Conservation (phyloP, 2,888 invertebrate species). For the Caenorhabditis wallacei region DNA sequence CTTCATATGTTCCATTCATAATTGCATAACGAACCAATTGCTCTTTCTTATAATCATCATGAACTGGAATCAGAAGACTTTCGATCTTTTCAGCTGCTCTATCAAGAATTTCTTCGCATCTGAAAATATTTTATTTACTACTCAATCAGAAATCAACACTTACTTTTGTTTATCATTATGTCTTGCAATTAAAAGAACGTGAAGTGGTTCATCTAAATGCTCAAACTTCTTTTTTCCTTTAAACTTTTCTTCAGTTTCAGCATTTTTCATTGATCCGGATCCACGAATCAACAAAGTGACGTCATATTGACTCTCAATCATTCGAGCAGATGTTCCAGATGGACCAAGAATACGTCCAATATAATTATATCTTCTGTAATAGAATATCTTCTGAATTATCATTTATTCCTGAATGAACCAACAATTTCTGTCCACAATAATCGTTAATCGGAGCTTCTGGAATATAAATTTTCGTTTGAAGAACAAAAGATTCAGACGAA, state of each 20-base stretch:
- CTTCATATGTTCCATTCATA: conserved; percentile 92
- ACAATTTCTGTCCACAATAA: conserved; percentile 45
- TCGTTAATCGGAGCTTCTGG: conserved; percentile 65
- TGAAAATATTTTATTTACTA: conserved; percentile 18
- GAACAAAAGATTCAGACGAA: neutral
- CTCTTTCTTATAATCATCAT: conserved; percentile 98
- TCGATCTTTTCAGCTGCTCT: conserved; percentile 97
- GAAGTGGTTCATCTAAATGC: conserved; percentile 78
- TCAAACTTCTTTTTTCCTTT: conserved; percentile 73
- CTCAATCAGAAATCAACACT: neutral
- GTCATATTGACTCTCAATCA: conserved; percentile 75
- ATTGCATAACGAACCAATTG: conserved; percentile 99
- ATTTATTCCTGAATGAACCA: neutral
- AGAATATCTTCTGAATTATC: neutral
- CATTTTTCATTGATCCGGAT: conserved; percentile 64
- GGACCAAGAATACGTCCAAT: conserved; percentile 82
- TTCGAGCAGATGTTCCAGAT: conserved; percentile 78
- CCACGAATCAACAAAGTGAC: conserved; percentile 76
- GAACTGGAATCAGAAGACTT: conserved; percentile 96
- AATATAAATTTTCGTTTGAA: conserved; percentile 65
- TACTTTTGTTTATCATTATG: conserved; percentile 86
- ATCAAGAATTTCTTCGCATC: conserved; percentile 90
- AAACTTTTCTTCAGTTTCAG: conserved; percentile 69
- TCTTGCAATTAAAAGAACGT: conserved; percentile 75
- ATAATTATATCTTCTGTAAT: conserved; percentile 64